Percentiles rank a stretch among this genome's conserved stretches.
Conservation (phyloP, 2,113 vertebrate genomes). For the Istiophorus platypterus region DNA sequence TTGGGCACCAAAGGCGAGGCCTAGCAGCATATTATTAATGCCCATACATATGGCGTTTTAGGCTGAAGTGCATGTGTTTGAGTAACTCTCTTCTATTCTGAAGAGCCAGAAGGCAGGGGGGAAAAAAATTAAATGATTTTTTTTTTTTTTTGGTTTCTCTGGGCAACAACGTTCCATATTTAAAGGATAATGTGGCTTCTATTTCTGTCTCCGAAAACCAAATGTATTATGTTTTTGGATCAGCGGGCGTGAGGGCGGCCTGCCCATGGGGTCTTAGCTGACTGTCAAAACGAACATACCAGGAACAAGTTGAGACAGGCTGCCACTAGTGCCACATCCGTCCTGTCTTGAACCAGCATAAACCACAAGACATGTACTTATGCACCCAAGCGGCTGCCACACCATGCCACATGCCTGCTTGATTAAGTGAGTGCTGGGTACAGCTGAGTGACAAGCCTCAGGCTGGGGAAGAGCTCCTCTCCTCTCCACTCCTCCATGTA, state of each 20-base stretch:
- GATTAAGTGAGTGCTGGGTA: slow-evolving; percentile 74
- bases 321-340: slow-evolving; percentile 80
- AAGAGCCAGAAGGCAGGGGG: slow-evolving; percentile 61
- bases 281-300: slow-evolving; percentile 85
- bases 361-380: slow-evolving; percentile 78
- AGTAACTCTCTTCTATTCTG: slow-evolving; percentile 40
- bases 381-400: slow-evolving; percentile 72
- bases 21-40: slow-evolving; percentile 74
- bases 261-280: slow-evolving; percentile 73
- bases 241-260: slow-evolving; percentile 53
- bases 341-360: slow-evolving; percentile 74
- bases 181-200: slow-evolving; percentile 73
- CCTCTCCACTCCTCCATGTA: not conserved
- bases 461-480: slow-evolving; percentile 44
- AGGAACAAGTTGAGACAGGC: slow-evolving; percentile 77
- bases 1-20: slow-evolving; percentile 66
- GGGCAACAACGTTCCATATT: slow-evolving; percentile 73
- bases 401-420: slow-evolving; percentile 77
- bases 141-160: slow-evolving; percentile 48
- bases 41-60: slow-evolving; percentile 61
- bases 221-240: slow-evolving; percentile 76
- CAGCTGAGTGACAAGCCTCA: slow-evolving; percentile 63
- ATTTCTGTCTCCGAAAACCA: slow-evolving; percentile 75
- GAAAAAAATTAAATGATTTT: slow-evolving; percentile 59
- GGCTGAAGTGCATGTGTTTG: slow-evolving; percentile 35